Percentiles rank a stretch among this genome's conserved stretches.
phyloP scores from a whole-genome alignment of 2,888 invertebrate genomes.

The Sesia apiformis region DNA sequence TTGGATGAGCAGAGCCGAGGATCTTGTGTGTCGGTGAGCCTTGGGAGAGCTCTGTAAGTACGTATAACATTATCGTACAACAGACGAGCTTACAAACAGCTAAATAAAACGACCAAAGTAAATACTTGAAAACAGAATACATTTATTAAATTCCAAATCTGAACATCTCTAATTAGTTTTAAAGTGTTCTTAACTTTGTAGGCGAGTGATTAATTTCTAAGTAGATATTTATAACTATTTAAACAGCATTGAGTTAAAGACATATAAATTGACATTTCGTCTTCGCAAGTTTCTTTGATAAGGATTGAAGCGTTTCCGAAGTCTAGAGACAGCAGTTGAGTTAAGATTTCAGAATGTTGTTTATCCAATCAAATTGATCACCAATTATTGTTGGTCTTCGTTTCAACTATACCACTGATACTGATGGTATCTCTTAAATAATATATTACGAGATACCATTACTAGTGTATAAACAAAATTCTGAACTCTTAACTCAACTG shows the following conservation, averaged over 20 bases:
- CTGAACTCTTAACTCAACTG: no score
- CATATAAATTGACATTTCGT: conserved; percentile 10
- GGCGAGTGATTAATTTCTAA: neutral
- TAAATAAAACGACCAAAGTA: no score
- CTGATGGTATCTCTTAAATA: neutral
- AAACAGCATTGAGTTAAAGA: conserved; percentile 3
- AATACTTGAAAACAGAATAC: no score
- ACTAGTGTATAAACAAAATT: no score
- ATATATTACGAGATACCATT: no score
- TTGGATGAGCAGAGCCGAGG: no score
- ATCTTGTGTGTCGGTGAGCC: no score
- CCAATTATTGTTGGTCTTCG: no score
- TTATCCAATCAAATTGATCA: neutral
- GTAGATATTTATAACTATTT: neutral
- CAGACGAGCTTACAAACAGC: no score
- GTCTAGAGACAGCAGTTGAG: neutral
- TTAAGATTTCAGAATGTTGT: neutral
- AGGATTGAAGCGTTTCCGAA: conserved; percentile 8
- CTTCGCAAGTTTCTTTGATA: conserved; percentile 6
- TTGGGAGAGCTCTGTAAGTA: no score
- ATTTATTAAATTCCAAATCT: no score
- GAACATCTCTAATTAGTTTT: neutral
- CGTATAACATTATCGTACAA: no score
- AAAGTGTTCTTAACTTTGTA: neutral
- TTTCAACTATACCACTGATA: neutral